Conservation (phyloP, 2,113 vertebrate species). For the Elephantulus edwardii region DNA sequence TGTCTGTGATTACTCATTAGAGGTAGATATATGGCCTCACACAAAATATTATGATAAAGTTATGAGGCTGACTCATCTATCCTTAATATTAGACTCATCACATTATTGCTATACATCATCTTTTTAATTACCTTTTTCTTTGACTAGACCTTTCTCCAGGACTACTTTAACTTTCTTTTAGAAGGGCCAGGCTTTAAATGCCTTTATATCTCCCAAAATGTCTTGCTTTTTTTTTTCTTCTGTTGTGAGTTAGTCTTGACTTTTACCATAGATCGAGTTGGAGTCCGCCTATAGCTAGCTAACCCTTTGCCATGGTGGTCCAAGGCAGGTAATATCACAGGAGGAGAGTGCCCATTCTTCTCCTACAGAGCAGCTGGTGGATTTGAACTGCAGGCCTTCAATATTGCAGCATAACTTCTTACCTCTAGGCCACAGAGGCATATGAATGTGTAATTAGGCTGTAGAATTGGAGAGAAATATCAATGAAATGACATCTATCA, state of each 20-base stretch:
- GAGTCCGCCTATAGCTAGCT: too few relatives aligned
- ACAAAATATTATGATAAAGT: conserved; percentile 53
- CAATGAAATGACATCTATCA: not conserved
- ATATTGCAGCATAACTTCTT: too few relatives aligned
- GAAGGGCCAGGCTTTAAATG: conserved; percentile 37
- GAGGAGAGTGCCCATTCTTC: too few relatives aligned
- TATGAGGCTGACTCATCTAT: conserved; percentile 69
- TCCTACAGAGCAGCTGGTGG: too few relatives aligned
- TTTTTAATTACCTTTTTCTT: conserved; percentile 59
- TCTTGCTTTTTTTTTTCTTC: not conserved
- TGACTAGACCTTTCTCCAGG: conserved; percentile 12
- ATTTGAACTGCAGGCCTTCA: too few relatives aligned
- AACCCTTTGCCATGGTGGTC: too few relatives aligned
- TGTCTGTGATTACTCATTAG: conserved; percentile 57
- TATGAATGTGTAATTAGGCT: not conserved
- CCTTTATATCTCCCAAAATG: conserved; percentile 14
- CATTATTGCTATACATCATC: conserved; percentile 70
- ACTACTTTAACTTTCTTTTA: conserved; percentile 15
- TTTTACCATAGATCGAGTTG: too few relatives aligned
- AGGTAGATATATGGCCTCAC: conserved; percentile 51
- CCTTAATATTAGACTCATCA: conserved; percentile 61
- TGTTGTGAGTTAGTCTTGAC: not conserved
- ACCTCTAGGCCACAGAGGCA: not conserved
- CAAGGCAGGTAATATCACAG: too few relatives aligned
- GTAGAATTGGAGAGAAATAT: not conserved